A percentile compares a stretch with the other conserved stretches of the same genome.
These are phyloP conservation scores for Boulengeromyrus knoepffleri DNA, from an alignment of 2,113 vertebrate genomes.

Conservation along the genomic window DNA sequence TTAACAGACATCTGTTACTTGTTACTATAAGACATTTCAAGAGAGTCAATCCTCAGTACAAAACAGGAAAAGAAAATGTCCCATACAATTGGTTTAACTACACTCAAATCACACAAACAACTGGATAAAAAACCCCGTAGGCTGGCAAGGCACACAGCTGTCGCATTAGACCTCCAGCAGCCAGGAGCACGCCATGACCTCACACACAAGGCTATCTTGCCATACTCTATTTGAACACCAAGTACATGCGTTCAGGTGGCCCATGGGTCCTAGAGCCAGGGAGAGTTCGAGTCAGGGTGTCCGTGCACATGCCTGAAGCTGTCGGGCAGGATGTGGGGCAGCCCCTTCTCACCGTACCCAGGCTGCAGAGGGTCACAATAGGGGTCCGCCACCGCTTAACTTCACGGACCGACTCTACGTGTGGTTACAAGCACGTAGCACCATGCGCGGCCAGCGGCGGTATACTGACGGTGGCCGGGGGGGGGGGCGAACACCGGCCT, in stretches of 20 bases:
- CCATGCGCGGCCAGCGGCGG: slow-evolving; percentile 30
- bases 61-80: neutral
- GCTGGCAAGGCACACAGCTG: neutral
- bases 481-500: neutral
- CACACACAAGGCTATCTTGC: neutral
- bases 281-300: neutral
- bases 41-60: neutral
- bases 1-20: neutral
- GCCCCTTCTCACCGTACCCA: slow-evolving; percentile 22
- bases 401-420: slow-evolving; percentile 36
- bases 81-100: neutral
- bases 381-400: slow-evolving; percentile 34
- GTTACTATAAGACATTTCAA: neutral
- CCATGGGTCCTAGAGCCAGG: neutral
- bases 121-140: neutral
- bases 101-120: neutral
- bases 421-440: slow-evolving; percentile 45
- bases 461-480: neutral
- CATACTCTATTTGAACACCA: neutral
- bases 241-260: neutral
- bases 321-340: neutral
- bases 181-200: neutral
- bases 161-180: neutral
- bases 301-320: neutral
- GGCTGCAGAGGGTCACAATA: neutral